A percentile compares a stretch with the other conserved stretches of the same genome.
phyloP scores from a whole-genome alignment of 2,888 invertebrate genomes.

The Volucella zonaria region DNA sequence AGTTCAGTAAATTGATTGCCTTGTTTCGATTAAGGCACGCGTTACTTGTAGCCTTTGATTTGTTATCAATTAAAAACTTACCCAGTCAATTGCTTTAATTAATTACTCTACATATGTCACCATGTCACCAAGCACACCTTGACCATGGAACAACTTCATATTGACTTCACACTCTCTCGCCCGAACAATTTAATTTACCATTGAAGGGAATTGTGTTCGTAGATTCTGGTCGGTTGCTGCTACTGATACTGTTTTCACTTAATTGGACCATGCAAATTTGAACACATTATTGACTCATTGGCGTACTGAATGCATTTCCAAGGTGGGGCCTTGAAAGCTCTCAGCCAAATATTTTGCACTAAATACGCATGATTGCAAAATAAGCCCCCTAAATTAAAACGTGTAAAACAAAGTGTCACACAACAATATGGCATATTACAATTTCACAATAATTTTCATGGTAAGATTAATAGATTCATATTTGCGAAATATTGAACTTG shows the following conservation, averaged over 20 bases:
- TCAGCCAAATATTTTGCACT: conserved; percentile 43
- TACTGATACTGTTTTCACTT: conserved; percentile 21
- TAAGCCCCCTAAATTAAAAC: conserved; percentile 11
- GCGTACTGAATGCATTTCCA: conserved; percentile 39
- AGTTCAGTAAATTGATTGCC: conserved; percentile 17
- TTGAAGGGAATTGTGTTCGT: conserved; percentile 42
- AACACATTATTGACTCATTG: not conserved
- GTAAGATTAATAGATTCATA: conserved; percentile 22
- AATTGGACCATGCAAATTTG: conserved; percentile 38
- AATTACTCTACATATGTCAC: conserved; percentile 30
- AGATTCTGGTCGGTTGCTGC: not conserved
- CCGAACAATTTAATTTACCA: conserved; percentile 52
- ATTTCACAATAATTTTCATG: conserved; percentile 21
- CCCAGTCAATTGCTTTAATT: conserved; percentile 28
- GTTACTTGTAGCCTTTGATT: conserved; percentile 25
- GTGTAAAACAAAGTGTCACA: not conserved
- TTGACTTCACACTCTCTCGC: conserved; percentile 26
- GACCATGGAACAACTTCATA: conserved; percentile 52
- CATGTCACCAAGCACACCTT: conserved; percentile 38
- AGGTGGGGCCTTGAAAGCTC: conserved; percentile 50
- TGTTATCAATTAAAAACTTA: conserved; percentile 34
- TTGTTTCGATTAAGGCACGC: conserved; percentile 45
- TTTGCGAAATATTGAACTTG: conserved; percentile 5
- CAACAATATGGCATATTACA: not conserved
- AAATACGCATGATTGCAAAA: not conserved